phyloP scores from a whole-genome alignment of 2,113 vertebrate species.

The Phycodurus eques region DNA sequence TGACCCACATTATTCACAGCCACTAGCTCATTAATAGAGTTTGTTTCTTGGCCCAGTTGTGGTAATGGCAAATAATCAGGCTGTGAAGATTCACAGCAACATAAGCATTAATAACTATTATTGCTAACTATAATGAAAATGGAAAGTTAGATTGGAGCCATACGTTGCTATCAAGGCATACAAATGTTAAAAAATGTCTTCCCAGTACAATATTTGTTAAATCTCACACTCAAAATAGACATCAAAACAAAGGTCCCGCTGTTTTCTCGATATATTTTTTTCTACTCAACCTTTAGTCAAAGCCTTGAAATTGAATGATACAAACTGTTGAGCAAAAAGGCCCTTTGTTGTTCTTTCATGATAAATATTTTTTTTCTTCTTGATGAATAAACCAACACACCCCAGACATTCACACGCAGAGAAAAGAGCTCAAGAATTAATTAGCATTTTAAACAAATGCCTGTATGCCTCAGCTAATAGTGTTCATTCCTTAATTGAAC shows the following conservation, averaged over 20 bases:
- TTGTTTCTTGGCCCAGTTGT: not conserved
- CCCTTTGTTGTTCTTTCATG: slow-evolving; percentile 31
- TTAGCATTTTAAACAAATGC: slow-evolving; percentile 64
- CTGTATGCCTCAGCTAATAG: slow-evolving; percentile 41
- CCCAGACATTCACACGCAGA: slow-evolving; percentile 9
- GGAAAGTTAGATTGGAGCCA: not conserved
- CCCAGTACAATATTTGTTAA: not conserved
- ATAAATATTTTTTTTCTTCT: slow-evolving; percentile 42
- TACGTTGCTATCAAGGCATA: not conserved
- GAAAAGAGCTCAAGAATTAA: slow-evolving; percentile 40
- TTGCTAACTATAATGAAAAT: not conserved
- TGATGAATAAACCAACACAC: slow-evolving; percentile 35
- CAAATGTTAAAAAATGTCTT: not conserved
- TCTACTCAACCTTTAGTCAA: not conserved
- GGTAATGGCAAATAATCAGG: not conserved
- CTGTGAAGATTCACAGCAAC: not conserved
- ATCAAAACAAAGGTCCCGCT: not conserved
- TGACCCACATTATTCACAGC: slow-evolving; percentile 6
- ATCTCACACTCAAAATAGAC: not conserved
- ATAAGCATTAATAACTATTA: not conserved
- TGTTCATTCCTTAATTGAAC: slow-evolving; percentile 58
- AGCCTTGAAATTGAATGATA: slow-evolving; percentile 37
- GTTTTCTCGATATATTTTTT: not conserved
- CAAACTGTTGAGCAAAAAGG: slow-evolving; percentile 13
- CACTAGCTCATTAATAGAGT: not conserved